Base-by-base conservation (phyloP, 2,113 vertebrate species). In the Vireo altiloquus region DNA sequence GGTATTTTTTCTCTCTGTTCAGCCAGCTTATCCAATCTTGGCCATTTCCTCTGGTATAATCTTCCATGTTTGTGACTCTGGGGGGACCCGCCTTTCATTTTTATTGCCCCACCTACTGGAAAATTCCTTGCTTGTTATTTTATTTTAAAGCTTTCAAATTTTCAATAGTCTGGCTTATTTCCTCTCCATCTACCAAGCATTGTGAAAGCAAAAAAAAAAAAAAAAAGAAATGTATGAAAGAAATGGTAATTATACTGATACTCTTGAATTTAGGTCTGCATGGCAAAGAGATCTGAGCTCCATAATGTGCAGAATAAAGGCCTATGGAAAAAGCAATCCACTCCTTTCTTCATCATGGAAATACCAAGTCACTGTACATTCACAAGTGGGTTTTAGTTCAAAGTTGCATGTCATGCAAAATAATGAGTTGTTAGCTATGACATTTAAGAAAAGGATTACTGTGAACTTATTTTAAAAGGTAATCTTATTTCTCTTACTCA, bases 401-500 rank as follows among this genome's bases (percentile, higher is more conserved):
- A 92, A 94, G 90, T 54, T 75, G 37, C 7, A 2, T 57, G 89
- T 70, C 21, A 3, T 46, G 72, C 68, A 72, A 84, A 90, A 65
- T 83, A 80, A 84, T 87, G 87, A 96, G 81, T 92, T 75, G 82
- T 86, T 74, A 87, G 61, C 63, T 60, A 47, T 20, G 63, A 81
- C 72, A 71, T 92, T 91, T 91, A 87, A 83, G 63, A 77, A 75
- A 39, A 86, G 56, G 71, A 92, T 95, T 96, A 95, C 79, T 74
- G 46, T 49, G 28, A 95, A 95, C n/a, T 47, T 77, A 52, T 95
- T 97, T 95, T 91, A 72, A 90, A 93, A 93, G 39, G 60, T 91
- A 93, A 93, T 94, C 92, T 87, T 91, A 74, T 89, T 94, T 92
- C 81, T 92, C 80, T 94, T 94, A 63, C 59, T 92, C 78, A 87